A percentile compares a stretch with the other conserved stretches of the same genome.
phyloP scores from a whole-genome alignment of 2,888 invertebrate species.

The Caenorhabditis wallacei region DNA sequence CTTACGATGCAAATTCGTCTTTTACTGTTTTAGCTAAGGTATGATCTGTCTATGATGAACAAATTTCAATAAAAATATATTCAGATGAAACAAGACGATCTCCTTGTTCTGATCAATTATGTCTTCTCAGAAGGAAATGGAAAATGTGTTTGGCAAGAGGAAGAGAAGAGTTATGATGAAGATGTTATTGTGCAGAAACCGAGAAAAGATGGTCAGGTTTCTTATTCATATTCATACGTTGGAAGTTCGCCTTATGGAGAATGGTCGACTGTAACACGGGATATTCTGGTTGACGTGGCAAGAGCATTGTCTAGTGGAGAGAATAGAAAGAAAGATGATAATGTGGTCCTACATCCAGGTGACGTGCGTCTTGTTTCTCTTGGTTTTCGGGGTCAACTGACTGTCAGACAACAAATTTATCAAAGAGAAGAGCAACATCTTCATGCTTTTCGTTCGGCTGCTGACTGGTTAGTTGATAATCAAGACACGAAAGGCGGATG shows the following conservation, averaged over 20 bases:
- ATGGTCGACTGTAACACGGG: slow-evolving; percentile 72
- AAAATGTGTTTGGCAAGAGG: slow-evolving; percentile 71
- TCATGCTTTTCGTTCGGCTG: slow-evolving; percentile 93
- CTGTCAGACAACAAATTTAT: slow-evolving; percentile 86
- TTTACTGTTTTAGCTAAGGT: slow-evolving; percentile 72
- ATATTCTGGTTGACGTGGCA: slow-evolving; percentile 76
- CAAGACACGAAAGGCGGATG: slow-evolving; percentile 92
- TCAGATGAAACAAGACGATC: slow-evolving; percentile 65
- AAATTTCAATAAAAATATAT: slow-evolving; percentile 22
- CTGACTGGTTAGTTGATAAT: slow-evolving; percentile 92
- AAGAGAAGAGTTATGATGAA: slow-evolving; percentile 45
- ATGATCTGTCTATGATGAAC: not conserved
- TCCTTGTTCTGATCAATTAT: slow-evolving; percentile 75
- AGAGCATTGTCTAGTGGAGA: slow-evolving; percentile 72
- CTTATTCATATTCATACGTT: slow-evolving; percentile 69
- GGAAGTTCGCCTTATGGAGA: slow-evolving; percentile 32
- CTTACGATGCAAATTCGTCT: slow-evolving; percentile 69
- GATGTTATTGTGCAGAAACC: slow-evolving; percentile 31
- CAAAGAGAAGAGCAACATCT: slow-evolving; percentile 91
- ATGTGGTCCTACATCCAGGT: slow-evolving; percentile 69
- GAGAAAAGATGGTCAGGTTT: slow-evolving; percentile 62
- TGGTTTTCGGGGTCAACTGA: slow-evolving; percentile 72
- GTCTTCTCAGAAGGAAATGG: slow-evolving; percentile 58
- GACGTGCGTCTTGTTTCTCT: slow-evolving; percentile 72
- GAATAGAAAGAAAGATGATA: slow-evolving; percentile 61